Evolutionary conservation across 2,888 invertebrate genomes (phyloP), one percentile per base, ranked within the genome.

Genomic region (Leucophenga montana): DNA sequence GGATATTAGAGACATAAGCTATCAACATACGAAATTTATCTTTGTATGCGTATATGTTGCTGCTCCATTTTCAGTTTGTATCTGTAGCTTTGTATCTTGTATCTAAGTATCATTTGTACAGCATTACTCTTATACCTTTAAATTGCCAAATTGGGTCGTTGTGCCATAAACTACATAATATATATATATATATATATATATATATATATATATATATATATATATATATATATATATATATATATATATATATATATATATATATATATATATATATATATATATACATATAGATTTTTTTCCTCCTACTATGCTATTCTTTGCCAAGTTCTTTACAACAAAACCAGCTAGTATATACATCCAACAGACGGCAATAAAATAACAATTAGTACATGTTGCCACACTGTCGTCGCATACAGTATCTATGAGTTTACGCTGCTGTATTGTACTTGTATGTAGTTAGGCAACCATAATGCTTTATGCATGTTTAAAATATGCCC

Each of bases 361-460:
- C 1, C 50, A 50, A 18, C 50, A 27, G 18, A 50, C 50, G 18
- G 22, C 80, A 71, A 78, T 83, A 82, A 83, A 83, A 75, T 76
- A 75, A 71, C 80, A 83, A 83, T 83, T 82, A 83, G 77, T 71
- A 67, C 66, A 72, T 74, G 73, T 72, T 62, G 70, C 46, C 66
- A 44, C 44, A 48, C 4, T 39, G 39, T 39, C 11, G 39, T 39
- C 39, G 39, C 39, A 39, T 39, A 39, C 3, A 39, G 39, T 39
- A 39, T 11, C 39, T 8, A 11, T 39, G 27, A 27, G 8, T 39
- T 11, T 39, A 8, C 11, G 39, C 39, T 39, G 8, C 8, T 11
- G n/a, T n/a, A 1, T 39, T 39, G 5, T 39, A 39, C 39, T 39
- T 39, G 39, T 39, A 39, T 8, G 4, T 27, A 27, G 27, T 39